A percentile compares a stretch with the other conserved stretches of the same genome.
phyloP scores from a whole-genome alignment of 2,113 vertebrate species.

The Chionis minor region DNA sequence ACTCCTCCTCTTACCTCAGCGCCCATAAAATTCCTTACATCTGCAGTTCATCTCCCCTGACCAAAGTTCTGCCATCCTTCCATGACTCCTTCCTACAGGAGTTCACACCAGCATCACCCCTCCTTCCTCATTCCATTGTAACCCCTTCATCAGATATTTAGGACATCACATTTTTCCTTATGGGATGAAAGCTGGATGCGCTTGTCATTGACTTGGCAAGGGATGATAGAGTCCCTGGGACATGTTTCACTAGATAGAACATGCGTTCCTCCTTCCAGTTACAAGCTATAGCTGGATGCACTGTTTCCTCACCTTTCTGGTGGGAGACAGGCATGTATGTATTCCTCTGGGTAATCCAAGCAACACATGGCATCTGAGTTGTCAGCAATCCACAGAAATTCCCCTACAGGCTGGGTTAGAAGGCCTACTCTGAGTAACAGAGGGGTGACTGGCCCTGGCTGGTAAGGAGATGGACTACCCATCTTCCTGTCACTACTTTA shows the following conservation, averaged over 20 bases:
- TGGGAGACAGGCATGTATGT: accelerated
- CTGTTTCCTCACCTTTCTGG: background rate
- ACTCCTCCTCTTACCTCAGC: background rate
- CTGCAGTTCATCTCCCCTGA: background rate
- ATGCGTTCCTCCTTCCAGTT: background rate
- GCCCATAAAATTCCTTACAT: accelerated
- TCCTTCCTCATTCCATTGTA: background rate
- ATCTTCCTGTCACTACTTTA: background rate
- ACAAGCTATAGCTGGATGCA: background rate
- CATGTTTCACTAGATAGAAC: background rate
- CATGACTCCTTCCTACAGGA: background rate
- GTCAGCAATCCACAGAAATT: background rate
- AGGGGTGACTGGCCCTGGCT: background rate
- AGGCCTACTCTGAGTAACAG: background rate
- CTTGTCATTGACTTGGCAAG: background rate
- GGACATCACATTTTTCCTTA: background rate
- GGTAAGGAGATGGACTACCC: no score
- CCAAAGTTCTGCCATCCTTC: background rate
- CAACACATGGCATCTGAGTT: accelerated
- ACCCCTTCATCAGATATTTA: background rate
- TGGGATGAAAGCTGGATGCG: background rate
- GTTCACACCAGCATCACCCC: background rate
- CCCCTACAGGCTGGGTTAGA: background rate
- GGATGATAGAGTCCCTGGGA: background rate
- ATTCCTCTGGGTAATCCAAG: background rate